Evolutionary conservation across 2,888 invertebrate genomes (phyloP).

Genomic region (Lasius fuliginosus): DNA sequence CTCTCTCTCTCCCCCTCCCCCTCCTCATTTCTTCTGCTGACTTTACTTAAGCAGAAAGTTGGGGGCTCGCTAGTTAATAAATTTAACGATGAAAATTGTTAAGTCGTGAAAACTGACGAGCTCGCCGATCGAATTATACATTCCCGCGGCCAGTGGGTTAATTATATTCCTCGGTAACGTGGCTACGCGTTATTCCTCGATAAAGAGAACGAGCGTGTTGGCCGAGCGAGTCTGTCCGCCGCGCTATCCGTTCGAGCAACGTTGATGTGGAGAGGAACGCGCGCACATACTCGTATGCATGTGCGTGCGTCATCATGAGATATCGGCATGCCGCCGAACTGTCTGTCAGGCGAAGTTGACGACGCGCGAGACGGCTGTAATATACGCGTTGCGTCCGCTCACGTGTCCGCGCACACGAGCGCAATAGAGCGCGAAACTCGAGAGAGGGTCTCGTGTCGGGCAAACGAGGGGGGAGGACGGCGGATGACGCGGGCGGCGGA

Average conservation of each 20-base stretch:
- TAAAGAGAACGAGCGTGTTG: slow-evolving; percentile 22
- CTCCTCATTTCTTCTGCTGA: background rate
- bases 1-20: background rate
- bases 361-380: slow-evolving; percentile 32
- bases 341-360: slow-evolving; percentile 61
- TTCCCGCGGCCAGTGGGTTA: slow-evolving; percentile 46
- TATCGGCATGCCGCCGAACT: slow-evolving; percentile 66
- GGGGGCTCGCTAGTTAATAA: background rate
- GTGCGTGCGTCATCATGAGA: slow-evolving; percentile 62
- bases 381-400: slow-evolving; percentile 30
- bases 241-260: slow-evolving; percentile 35
- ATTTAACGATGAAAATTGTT: slow-evolving; percentile 7
- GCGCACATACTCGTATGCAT: slow-evolving; percentile 31
- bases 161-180: slow-evolving; percentile 44
- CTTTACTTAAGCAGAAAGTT: background rate
- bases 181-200: slow-evolving; percentile 22
- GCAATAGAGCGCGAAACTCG: slow-evolving; percentile 22
- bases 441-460: slow-evolving; percentile 12
- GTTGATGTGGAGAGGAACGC: background rate
- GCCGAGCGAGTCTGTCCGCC: slow-evolving; percentile 31
- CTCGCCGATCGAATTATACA: slow-evolving; percentile 36
- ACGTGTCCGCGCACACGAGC: slow-evolving; percentile 40
- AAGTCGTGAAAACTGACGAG: background rate
- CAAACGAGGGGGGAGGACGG: background rate
- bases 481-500: background rate